These are phyloP conservation scores for Lepidocolaptes lacrymiger DNA, from an alignment of 2,797 vertebrate genomes.

Conservation along the genomic window DNA sequence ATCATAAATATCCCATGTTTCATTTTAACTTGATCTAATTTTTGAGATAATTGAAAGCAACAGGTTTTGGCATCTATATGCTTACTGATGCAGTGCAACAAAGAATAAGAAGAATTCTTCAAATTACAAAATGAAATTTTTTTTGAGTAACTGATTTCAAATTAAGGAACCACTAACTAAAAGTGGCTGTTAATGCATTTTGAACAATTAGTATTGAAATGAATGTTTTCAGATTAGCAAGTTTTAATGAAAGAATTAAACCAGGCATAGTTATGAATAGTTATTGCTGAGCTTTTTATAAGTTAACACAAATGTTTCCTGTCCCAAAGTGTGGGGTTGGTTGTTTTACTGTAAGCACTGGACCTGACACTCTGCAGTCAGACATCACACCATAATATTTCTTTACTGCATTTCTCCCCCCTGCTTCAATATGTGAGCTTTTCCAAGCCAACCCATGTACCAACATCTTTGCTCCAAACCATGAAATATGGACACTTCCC, in stretches of 20 bases:
- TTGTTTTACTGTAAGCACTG: background rate
- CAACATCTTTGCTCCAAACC: background rate
- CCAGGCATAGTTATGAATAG: background rate
- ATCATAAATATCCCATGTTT: background rate
- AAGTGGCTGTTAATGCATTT: background rate
- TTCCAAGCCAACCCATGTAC: background rate
- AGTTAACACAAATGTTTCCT: background rate
- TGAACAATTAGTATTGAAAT: background rate
- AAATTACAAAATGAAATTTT: background rate
- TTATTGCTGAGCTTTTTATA: background rate
- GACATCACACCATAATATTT: background rate
- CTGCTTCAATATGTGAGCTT: background rate
- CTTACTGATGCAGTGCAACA: background rate
- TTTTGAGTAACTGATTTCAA: background rate
- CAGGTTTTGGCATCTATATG: background rate
- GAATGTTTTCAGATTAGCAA: background rate
- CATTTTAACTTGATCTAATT: background rate
- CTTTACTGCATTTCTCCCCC: background rate
- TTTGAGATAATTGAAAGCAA: background rate
- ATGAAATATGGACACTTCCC: background rate
- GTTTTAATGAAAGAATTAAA: background rate
- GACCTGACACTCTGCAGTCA: background rate
- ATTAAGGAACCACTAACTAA: background rate
- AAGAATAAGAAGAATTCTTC: background rate
- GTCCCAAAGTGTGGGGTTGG: background rate